Evolutionary conservation across 2,888 invertebrate genomes (phyloP), one percentile per base, ranked within the genome.

Genomic region (Epistrophe grossulariae): DNA sequence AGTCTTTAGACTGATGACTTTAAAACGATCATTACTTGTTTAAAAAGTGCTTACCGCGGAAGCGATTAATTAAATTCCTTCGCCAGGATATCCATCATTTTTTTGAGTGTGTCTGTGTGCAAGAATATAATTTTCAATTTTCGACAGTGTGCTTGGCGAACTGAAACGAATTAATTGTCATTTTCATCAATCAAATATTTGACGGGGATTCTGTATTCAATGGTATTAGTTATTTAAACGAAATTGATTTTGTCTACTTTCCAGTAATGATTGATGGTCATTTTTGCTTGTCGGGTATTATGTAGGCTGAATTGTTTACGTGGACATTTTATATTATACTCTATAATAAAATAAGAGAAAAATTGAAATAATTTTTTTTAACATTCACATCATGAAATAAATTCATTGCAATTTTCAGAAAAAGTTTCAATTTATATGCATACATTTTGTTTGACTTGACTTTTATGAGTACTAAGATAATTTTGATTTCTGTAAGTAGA

Each of bases 141-240:
- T 77, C 55, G 84, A 77, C 74, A 59, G 59, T 60, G 70, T 64
- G 66, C 66, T 72, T 72, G 80, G 48, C 66, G 76, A 68, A 82
- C 59, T 79, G 71, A 83, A 64, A 76, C 76, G 83, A 87, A 87
- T 83, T 79, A 87, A 87, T 83, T 87, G 87, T 87, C 79, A 87
- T 83, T 87, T 87, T 83, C 87, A 87, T 87, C 87, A 87, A 87
- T 87, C 83, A 87, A 79, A 87, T 76, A 82, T 71, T 64, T 87
- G 85, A 79, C 70, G 82, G 85, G 83, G 68, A 83, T 87, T 83
- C 79, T 83, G 79, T 79, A 79, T 87, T 83, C 79, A 83, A 87
- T 83, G 76, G 76, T 71, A 76, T 83, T 79, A 87, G 87, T 79
- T 83, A 87, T 79, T 87, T 87, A 83, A 87, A 83, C 74, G 79